Conservation (phyloP, 2,888 invertebrate genomes). For the Brachypalpus laphriformis region DNA sequence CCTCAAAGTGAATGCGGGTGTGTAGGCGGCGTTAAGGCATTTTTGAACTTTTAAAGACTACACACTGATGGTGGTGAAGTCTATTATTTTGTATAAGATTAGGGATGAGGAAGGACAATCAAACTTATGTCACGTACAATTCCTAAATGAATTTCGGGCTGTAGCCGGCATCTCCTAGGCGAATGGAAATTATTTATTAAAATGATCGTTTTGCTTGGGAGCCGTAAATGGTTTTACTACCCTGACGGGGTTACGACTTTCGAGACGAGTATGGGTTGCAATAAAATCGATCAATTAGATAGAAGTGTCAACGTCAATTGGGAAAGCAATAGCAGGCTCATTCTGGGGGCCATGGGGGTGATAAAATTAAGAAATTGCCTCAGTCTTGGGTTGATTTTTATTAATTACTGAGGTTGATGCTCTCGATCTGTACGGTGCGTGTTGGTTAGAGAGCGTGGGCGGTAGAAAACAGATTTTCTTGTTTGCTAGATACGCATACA, state of each 20-base stretch:
- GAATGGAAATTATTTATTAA: constrained; percentile 47
- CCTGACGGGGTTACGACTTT: neutral
- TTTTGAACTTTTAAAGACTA: constrained; percentile 21
- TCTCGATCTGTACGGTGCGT: neutral
- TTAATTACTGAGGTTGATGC: constrained; percentile 49
- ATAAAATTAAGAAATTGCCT: constrained; percentile 39
- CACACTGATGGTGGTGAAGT: neutral
- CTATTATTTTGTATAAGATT: neutral
- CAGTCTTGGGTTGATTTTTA: constrained; percentile 32
- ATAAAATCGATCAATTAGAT: constrained; percentile 57
- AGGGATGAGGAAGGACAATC: constrained; percentile 10
- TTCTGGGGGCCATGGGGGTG: neutral
- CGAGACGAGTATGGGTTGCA: neutral
- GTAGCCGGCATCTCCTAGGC: neutral
- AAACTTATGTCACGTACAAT: constrained; percentile 39
- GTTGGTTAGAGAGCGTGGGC: constrained; percentile 37
- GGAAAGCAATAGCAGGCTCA: neutral
- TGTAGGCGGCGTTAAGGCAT: neutral
- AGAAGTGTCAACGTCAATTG: constrained; percentile 50
- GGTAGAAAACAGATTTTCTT: constrained; percentile 40
- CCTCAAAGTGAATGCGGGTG: constrained; percentile 5
- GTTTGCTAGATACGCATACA: neutral
- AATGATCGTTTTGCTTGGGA: constrained; percentile 12
- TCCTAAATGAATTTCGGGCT: constrained; percentile 10
- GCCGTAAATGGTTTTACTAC: constrained; percentile 13